phyloP scores from a whole-genome alignment of 2,888 invertebrate species.

The Lamellibrachia satsuma region DNA sequence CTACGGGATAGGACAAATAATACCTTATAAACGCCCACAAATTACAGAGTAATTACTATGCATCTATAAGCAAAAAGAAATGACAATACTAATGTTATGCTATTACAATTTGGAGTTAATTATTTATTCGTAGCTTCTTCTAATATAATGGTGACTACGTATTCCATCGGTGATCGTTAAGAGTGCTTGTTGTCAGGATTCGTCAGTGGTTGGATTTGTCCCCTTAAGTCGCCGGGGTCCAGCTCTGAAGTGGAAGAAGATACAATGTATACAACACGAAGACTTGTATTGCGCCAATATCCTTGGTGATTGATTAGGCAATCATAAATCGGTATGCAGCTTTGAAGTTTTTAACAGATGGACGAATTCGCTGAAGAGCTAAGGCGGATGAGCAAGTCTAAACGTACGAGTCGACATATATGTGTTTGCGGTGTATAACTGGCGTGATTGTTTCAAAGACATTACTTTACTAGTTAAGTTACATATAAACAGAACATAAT shows the following conservation, averaged over 20 bases:
- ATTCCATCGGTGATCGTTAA: background rate
- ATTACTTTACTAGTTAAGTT: too few species aligned
- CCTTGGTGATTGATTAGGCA: too few species aligned
- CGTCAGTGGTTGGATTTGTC: background rate
- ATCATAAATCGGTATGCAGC: too few species aligned
- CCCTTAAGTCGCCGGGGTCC: background rate
- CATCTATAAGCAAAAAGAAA: background rate
- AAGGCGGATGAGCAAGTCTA: too few species aligned
- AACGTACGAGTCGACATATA: too few species aligned
- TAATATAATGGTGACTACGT: background rate
- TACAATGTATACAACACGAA: background rate
- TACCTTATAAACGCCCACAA: constrained; percentile 1
- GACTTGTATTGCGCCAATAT: too few species aligned
- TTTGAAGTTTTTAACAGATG: background rate
- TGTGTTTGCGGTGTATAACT: too few species aligned
- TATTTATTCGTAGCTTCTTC: background rate
- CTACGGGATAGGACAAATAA: background rate
- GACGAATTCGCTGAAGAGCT: background rate
- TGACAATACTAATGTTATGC: background rate
- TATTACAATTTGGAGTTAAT: background rate
- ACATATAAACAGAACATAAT: background rate
- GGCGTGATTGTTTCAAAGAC: too few species aligned
- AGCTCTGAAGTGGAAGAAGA: background rate
- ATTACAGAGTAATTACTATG: background rate
- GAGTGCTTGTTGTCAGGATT: background rate